A percentile compares a stretch with the other conserved stretches of the same genome.
Conservation (phyloP, 1,140 invertebrate species). For the Euura saliciscinereae region DNA sequence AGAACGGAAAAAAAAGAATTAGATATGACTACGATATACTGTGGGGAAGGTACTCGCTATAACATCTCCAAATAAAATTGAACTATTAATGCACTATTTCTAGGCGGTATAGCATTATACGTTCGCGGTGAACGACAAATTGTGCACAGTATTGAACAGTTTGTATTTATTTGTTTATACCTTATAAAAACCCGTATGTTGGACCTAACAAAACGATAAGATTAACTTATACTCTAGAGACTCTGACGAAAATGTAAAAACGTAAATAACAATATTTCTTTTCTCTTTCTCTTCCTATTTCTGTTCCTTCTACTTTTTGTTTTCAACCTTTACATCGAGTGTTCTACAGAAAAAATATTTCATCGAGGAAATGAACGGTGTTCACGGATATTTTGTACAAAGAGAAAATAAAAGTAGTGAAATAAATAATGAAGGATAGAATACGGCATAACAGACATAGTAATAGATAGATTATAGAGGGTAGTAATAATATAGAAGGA, state of each 20-base stretch:
- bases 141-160: not conserved
- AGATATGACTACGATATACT: not conserved
- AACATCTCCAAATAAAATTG: too few species aligned
- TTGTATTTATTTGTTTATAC: not conserved
- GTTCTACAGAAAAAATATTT: too few species aligned
- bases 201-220: not conserved
- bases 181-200: slow-evolving; percentile 4
- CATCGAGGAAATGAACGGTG: not conserved
- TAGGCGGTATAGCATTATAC: not conserved
- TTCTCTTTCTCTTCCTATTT: too few species aligned
- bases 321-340: too few species aligned
- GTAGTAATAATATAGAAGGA: slow-evolving; percentile 3
- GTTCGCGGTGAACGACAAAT: not conserved
- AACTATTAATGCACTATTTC: too few species aligned
- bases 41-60: too few species aligned
- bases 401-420: too few species aligned
- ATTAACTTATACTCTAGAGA: not conserved
- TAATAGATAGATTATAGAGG: not conserved
- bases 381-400: not conserved
- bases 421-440: slow-evolving; percentile 5
- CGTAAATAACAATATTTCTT: not conserved
- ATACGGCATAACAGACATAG: not conserved
- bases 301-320: too few species aligned
- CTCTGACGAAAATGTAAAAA: not conserved
- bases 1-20: not conserved